phyloP scores from a whole-genome alignment of 2,113 vertebrate genomes.

The Chionodraco myersi region DNA sequence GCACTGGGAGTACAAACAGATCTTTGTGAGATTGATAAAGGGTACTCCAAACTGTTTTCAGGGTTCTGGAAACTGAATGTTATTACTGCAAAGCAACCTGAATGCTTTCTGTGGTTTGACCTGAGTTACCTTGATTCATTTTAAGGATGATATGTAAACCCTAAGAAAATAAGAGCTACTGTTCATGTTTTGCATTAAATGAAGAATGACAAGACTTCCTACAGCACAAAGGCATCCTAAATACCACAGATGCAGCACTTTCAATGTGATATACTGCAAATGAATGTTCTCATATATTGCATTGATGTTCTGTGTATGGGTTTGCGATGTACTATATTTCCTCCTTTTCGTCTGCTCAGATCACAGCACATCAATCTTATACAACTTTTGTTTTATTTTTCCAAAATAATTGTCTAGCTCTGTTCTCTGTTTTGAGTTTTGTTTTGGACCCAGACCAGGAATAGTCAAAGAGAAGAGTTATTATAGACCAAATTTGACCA shows the following conservation, averaged over 20 bases:
- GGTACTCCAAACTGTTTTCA: background rate
- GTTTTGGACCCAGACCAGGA: conserved; percentile 3
- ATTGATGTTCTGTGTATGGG: background rate
- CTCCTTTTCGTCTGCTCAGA: background rate
- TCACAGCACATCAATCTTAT: background rate
- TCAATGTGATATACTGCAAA: conserved; percentile 28
- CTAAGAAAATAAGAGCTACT: conserved; percentile 3
- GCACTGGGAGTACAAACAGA: conserved; percentile 30
- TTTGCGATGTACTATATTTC: background rate
- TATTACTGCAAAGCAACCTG: background rate
- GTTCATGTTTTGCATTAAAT: background rate
- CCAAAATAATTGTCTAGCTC: background rate
- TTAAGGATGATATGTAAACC: conserved; percentile 3
- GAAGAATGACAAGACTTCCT: background rate
- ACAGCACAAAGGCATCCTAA: background rate
- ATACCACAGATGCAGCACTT: background rate
- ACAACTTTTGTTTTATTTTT: background rate
- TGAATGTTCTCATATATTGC: background rate
- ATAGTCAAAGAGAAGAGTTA: background rate
- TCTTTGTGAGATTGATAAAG: background rate
- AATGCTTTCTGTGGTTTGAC: conserved; percentile 16
- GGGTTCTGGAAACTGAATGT: conserved; percentile 10
- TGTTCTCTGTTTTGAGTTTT: background rate
- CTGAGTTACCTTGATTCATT: background rate
- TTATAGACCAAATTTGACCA: background rate